phyloP scores from a whole-genome alignment of 2,797 vertebrate genomes.

The Typhlichthys subterraneus region DNA sequence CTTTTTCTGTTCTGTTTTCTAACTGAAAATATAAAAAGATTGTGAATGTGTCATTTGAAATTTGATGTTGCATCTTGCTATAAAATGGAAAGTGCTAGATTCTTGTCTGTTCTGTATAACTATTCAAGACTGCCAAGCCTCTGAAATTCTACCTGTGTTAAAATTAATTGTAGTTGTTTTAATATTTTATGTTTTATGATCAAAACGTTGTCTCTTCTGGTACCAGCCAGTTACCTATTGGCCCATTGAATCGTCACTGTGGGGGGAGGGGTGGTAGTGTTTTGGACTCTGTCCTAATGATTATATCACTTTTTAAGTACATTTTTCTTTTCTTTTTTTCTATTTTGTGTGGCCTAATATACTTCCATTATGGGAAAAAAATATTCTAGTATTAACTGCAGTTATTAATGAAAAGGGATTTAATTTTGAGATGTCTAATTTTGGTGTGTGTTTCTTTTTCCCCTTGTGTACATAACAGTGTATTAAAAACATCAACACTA shows the following conservation, averaged over 20 bases:
- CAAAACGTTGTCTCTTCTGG: constrained; percentile 78
- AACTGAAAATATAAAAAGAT: constrained; percentile 84
- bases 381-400: constrained; percentile 97
- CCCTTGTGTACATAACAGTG: constrained; percentile 94
- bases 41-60: constrained; percentile 85
- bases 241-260: constrained; percentile 65
- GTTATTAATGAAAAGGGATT: constrained; percentile 99
- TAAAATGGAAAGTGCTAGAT: constrained; percentile 90
- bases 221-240: constrained; percentile 74
- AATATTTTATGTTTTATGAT: constrained; percentile 84
- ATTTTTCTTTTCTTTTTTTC: constrained; percentile 71
- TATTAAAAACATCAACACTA: constrained; percentile 91
- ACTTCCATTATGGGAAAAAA: constrained; percentile 79
- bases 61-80: constrained; percentile 87
- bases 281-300: constrained; percentile 77
- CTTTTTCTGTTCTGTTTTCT: constrained; percentile 87
- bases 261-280: constrained; percentile 65
- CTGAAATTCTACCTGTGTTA: constrained; percentile 80
- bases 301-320: constrained; percentile 83
- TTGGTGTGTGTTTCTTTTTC: constrained; percentile 85
- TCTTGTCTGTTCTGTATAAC: constrained; percentile 77
- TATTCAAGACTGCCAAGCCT: constrained; percentile 86
- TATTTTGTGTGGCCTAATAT: constrained; percentile 84
- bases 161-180: constrained; percentile 78
- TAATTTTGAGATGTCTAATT: constrained; percentile 94